Base-by-base conservation (phyloP, 2,113 vertebrate genomes). In the Sporophila hypoxantha region DNA sequence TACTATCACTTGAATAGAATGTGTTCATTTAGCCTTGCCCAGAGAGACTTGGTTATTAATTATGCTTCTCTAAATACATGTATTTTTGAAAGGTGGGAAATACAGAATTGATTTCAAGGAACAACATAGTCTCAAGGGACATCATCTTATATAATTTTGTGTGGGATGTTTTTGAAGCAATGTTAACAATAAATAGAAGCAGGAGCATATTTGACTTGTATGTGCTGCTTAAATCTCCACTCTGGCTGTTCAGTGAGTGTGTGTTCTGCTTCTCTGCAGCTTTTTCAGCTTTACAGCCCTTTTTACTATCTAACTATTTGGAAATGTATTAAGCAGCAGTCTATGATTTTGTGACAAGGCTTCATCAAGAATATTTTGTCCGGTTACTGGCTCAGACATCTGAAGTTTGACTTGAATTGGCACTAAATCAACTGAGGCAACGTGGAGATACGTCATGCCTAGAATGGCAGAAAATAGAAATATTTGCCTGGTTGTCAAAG, bases 371-470 rank as follows among this genome's bases (percentile, higher is more conserved):
- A 42, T 93, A 91, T 94, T 95, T 97, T 95, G 93, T 96, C 91
- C 62, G 9, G 91, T 95, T 96, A 94, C 93, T 84, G 82, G 78
- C 85, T 95, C 93, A 95, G 93, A 92, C 91, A 88, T 96, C 65
- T 42, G 5, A 96, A 94, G 93, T 85, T 77, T 94, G 87, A 93
- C 91, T 96, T 93, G 82, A 95, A 89, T 94, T 96, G 92, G 86
- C 76, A 90, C 76, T 95, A 95, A 97, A 96, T 96, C 93, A 96
- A 29, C 93, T 94, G 92, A 96, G 87, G 94, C 94, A 93, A 62
- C 13, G 17, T 84, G 87, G 82, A 96, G 85, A 86, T 89, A 25
- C 90, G 88, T 85, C 88, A 89, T 80, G 91, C 93, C 91, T 95
- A 85, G 94, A 94, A 90, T 57, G 83, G 87, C 89, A 92, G 86